Evolutionary conservation across 2,888 invertebrate species (phyloP).

Genomic region (Antheraea assamensis): DNA sequence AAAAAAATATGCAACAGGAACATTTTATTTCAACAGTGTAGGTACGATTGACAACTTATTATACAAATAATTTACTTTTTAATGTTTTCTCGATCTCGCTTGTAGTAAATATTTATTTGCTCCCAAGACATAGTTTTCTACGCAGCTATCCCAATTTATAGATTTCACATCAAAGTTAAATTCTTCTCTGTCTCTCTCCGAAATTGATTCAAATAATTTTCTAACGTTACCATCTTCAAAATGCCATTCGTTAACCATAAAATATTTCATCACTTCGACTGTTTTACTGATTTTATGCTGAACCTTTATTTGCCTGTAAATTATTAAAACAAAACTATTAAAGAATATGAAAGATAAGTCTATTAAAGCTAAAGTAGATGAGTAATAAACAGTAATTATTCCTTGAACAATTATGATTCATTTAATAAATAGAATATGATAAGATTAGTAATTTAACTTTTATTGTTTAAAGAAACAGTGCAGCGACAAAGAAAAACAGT

Average conservation of each 20-base stretch:
- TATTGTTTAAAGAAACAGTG: too few relatives aligned
- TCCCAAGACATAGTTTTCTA: slow-evolving; percentile 35
- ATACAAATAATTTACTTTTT: background rate
- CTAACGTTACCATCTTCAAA: slow-evolving; percentile 37
- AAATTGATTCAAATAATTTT: slow-evolving; percentile 28
- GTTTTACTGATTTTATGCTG: slow-evolving; percentile 34
- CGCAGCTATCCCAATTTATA: slow-evolving; percentile 37
- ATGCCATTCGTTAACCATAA: slow-evolving; percentile 36
- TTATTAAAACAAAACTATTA: background rate
- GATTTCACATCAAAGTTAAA: slow-evolving; percentile 39
- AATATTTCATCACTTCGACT: slow-evolving; percentile 30
- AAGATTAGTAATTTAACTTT: too few relatives aligned
- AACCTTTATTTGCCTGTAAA: slow-evolving; percentile 44
- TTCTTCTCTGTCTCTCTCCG: slow-evolving; percentile 31
- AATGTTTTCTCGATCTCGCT: slow-evolving; percentile 1
- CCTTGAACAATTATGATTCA: too few relatives aligned
- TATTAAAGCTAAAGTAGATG: too few relatives aligned
- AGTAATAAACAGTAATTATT: too few relatives aligned
- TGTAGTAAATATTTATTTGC: slow-evolving; percentile 9
- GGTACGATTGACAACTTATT: background rate
- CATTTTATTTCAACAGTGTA: background rate
- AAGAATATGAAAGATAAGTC: too few relatives aligned
- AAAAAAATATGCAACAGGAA: background rate
- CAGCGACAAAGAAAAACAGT: too few relatives aligned
- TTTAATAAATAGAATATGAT: too few relatives aligned